A percentile compares a stretch with the other conserved stretches of the same genome.
Evolutionary conservation across 2,888 invertebrate genomes (phyloP).

Genomic region (Tetrapedia diversipes): DNA sequence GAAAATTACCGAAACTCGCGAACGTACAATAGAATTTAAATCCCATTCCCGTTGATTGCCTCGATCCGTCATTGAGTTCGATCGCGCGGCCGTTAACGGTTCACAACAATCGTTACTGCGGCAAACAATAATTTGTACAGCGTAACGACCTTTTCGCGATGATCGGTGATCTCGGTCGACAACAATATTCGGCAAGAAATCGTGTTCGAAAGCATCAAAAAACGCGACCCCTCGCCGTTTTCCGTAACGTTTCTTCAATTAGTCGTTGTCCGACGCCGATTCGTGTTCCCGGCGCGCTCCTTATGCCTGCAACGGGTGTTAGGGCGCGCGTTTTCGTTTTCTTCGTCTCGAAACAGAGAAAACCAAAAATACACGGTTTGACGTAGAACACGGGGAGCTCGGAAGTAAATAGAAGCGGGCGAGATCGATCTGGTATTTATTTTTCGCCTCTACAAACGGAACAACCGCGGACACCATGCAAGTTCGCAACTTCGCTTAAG

Average conservation of each 20-base stretch:
- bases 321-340: conserved; percentile 4
- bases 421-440: conserved; percentile 46
- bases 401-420: conserved; percentile 55
- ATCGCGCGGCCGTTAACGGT: neutral
- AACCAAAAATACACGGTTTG: conserved; percentile 58
- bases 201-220: no score
- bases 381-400: conserved; percentile 53
- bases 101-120: neutral
- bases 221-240: neutral
- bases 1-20: no score
- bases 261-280: conserved; percentile 13
- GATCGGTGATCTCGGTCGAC: neutral
- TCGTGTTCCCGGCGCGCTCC: neutral
- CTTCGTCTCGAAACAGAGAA: conserved; percentile 50
- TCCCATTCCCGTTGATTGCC: no score
- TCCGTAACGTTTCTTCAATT: conserved; percentile 32
- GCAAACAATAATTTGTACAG: conserved; percentile 11
- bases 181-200: neutral
- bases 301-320: neutral
- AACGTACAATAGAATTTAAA: no score
- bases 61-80: neutral
- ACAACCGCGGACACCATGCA: no score
- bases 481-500: neutral
- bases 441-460: conserved; percentile 19
- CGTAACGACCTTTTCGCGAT: conserved; percentile 3